Base-by-base conservation (phyloP, 2,797 vertebrate species). In the Glossophaga mutica region DNA sequence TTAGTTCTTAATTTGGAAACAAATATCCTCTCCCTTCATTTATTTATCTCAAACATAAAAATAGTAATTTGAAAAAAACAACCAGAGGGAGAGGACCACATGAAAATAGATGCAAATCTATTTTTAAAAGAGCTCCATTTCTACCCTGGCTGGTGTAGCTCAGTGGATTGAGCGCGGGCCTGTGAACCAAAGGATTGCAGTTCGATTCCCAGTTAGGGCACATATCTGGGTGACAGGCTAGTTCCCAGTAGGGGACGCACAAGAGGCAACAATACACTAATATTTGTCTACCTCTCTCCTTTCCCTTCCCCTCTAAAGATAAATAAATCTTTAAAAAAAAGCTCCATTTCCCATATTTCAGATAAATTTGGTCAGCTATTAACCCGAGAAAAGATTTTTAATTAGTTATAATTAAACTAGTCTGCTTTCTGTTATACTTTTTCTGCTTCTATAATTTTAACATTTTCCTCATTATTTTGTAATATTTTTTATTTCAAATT, bases 1-100 rank as follows among this genome's bases (percentile, higher is more conserved):
- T 92, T 74, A 88, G n/a, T 78, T 81, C 87, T 95, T 24, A 15
- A 68, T 91, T 87, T 50, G 50, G 39, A 87, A 92, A n/a, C 74
- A 65, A 90, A 96, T 44, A 71, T 62, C 39, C 18, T 29, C 52
- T 57, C 9, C 55, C 34, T 78, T 87, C 52, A 92, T 46, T 68
- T 37, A 86, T 76, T 94, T 85, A 83, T 71, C 29, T 34, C 55
- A 9, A 74, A 62, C 46, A 48, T 71, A 70, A 89, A 89, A 93
- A 59, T 73, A 81, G 48, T 85, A 83, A 94, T 85, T 85, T 92
- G 57, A 55, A 46, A 87, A 86, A 91, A 91, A 48, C 6, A 44
- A 59, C 48, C 22, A 50, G 11, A 1, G 12, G 16, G 55, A 78
- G 42, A 46, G 46, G 21, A 84, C 18, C 22, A 37, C 12, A 57